phyloP scores from a whole-genome alignment of 1,140 invertebrate genomes.

The Ceratina australensis region DNA sequence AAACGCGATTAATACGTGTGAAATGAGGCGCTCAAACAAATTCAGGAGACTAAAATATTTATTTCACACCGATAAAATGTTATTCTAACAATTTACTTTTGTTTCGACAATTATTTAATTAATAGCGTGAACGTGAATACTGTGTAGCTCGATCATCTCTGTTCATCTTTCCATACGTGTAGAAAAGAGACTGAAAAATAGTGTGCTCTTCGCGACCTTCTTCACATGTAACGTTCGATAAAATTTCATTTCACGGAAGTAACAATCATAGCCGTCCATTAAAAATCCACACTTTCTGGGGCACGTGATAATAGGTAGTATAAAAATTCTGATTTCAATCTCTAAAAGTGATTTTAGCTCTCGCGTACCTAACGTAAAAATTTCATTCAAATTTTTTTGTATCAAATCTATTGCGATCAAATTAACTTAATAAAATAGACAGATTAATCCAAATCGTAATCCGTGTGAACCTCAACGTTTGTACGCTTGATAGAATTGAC shows the following conservation, averaged over 20 bases:
- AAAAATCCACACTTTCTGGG: slow-evolving; percentile 26
- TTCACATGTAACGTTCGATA: slow-evolving; percentile 21
- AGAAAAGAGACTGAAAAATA: slow-evolving; percentile 32
- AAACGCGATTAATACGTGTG: no score
- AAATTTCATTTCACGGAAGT: slow-evolving; percentile 25
- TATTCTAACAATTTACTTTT: slow-evolving; percentile 22
- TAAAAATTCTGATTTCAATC: slow-evolving; percentile 47
- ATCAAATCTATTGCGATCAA: neutral
- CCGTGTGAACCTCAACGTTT: slow-evolving; percentile 6
- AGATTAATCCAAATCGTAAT: neutral
- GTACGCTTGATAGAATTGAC: slow-evolving; percentile 52
- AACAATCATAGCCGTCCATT: slow-evolving; percentile 21
- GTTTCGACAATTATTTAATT: slow-evolving; percentile 26
- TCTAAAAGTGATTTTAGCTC: slow-evolving; percentile 20
- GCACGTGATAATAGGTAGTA: slow-evolving; percentile 30
- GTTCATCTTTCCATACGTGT: slow-evolving; percentile 18
- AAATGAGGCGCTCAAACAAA: no score
- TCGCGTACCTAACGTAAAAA: slow-evolving; percentile 6
- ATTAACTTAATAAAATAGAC: neutral
- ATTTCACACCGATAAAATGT: slow-evolving; percentile 24
- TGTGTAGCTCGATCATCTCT: slow-evolving; percentile 37
- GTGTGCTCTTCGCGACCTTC: neutral
- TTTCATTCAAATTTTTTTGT: neutral
- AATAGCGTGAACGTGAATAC: slow-evolving; percentile 17
- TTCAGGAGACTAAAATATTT: neutral